Conservation (phyloP, 2,888 invertebrate species). For the Drosophila prostipennis region DNA sequence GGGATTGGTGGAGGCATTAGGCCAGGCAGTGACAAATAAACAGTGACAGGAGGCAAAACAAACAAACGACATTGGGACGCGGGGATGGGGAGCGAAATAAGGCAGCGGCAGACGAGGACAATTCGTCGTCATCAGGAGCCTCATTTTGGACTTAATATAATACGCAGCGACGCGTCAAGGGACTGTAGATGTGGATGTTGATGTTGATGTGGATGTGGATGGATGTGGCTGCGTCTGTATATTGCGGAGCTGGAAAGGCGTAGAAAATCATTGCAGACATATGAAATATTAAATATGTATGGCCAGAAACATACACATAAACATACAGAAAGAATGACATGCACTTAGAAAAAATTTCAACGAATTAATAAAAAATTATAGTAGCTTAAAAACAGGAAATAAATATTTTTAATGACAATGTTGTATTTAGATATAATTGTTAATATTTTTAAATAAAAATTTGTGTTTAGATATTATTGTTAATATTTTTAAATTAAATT, state of each 20-base stretch:
- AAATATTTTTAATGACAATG: no score
- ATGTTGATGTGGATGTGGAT: slow-evolving; percentile 16
- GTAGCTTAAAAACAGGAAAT: no score
- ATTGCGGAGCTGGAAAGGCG: slow-evolving; percentile 44
- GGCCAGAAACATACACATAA: slow-evolving; percentile 27
- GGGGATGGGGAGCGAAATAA: slow-evolving; percentile 6
- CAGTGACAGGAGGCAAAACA: slow-evolving; percentile 55
- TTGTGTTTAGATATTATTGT: no score
- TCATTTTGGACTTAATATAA: slow-evolving; percentile 76
- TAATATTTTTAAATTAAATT: no score
- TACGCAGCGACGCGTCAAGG: slow-evolving; percentile 68
- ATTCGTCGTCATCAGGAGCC: slow-evolving; percentile 78
- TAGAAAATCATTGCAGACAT: slow-evolving; percentile 82
- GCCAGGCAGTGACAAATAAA: slow-evolving; percentile 75
- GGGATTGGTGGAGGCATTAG: slow-evolving; percentile 61
- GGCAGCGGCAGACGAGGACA: slow-evolving; percentile 60
- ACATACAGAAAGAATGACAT: slow-evolving; percentile 3
- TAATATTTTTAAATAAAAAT: no score
- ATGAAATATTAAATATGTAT: slow-evolving; percentile 83
- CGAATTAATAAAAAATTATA: no score
- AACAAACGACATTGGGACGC: slow-evolving; percentile 36
- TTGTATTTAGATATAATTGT: no score
- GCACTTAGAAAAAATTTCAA: background rate
- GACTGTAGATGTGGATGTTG: slow-evolving; percentile 31
- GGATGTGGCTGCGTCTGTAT: background rate